Percentiles rank a stretch among this genome's conserved stretches.
Evolutionary conservation across 2,113 vertebrate genomes (phyloP).

Genomic region (Ginglymostoma cirratum): DNA sequence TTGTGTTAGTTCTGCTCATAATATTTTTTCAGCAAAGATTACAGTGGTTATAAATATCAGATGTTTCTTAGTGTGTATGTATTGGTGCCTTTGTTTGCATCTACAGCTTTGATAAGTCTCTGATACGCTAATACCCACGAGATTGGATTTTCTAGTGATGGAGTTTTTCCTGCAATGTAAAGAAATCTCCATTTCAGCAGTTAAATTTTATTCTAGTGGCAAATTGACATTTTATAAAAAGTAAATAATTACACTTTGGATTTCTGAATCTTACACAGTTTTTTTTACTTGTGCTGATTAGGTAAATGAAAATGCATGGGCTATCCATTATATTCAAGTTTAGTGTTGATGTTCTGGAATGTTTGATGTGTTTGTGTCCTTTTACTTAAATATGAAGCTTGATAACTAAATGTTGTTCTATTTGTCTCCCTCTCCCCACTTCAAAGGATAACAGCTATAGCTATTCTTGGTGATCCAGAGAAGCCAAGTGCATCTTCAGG

Average conservation of each 20-base stretch:
- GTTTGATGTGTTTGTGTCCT: not conserved
- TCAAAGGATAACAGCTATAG: slow-evolving; percentile 70
- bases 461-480: slow-evolving; percentile 71
- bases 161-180: not conserved
- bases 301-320: not conserved
- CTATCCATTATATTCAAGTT: not conserved
- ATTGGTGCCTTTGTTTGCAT: not conserved
- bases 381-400: not conserved
- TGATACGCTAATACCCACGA: not conserved
- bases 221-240: not conserved
- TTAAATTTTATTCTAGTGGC: not conserved
- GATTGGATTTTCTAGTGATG: not conserved
- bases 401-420: not conserved
- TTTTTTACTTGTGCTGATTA: not conserved
- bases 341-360: not conserved
- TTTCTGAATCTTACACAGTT: not conserved
- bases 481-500: slow-evolving; percentile 66
- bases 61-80: not conserved
- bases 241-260: no score
- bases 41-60: not conserved
- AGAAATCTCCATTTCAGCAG: not conserved
- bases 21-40: not conserved
- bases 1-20: not conserved
- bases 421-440: not conserved
- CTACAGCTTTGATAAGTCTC: not conserved